Conservation (phyloP, 2,888 invertebrate species). For the Crioceris asparagi region DNA sequence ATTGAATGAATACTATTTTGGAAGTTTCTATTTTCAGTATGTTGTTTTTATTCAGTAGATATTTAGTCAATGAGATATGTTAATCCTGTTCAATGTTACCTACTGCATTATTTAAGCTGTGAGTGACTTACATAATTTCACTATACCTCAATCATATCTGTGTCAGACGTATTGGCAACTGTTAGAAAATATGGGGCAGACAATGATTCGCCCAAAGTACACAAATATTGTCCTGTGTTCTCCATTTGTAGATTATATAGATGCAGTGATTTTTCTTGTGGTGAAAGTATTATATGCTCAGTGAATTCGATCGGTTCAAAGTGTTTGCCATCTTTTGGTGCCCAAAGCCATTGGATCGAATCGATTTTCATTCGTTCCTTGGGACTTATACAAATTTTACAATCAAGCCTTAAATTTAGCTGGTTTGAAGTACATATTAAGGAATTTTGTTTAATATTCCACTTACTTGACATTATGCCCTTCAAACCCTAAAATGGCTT, state of each 20-base stretch:
- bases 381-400: slow-evolving; percentile 46
- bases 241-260: slow-evolving; percentile 41
- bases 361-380: slow-evolving; percentile 31
- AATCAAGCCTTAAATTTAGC: slow-evolving; percentile 35
- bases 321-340: slow-evolving; percentile 20
- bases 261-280: slow-evolving; percentile 39
- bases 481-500: slow-evolving; percentile 36
- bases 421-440: neutral
- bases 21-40: no score
- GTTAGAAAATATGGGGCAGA: slow-evolving; percentile 43
- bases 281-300: slow-evolving; percentile 37
- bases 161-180: slow-evolving; percentile 39
- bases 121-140: no score
- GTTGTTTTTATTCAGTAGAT: no score
- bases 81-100: no score
- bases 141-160: slow-evolving; percentile 19
- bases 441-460: neutral
- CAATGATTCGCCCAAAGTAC: slow-evolving; percentile 38
- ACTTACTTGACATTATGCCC: slow-evolving; percentile 33
- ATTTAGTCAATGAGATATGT: no score
- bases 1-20: no score
- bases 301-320: slow-evolving; percentile 34
- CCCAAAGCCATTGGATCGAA: slow-evolving; percentile 42
- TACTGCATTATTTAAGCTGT: no score
- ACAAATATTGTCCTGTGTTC: slow-evolving; percentile 48